Conservation (phyloP, 2,797 vertebrate species). For the Phoeniculus purpureus region DNA sequence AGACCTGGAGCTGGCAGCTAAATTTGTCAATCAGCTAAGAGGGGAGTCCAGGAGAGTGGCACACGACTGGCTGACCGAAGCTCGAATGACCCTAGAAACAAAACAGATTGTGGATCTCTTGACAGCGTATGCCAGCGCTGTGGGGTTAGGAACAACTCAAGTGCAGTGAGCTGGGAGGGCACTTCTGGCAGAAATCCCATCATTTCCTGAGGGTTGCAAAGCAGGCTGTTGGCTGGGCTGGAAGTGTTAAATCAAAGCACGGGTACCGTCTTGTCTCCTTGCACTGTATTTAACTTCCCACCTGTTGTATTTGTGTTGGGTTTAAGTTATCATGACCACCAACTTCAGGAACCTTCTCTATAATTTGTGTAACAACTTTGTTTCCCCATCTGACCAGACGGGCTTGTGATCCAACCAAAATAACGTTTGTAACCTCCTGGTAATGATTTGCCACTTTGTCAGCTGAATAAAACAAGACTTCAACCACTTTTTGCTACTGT, state of each 20-base stretch:
- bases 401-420: constrained; percentile 74
- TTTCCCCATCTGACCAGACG: constrained; percentile 76
- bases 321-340: constrained; percentile 67
- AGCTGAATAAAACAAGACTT: constrained; percentile 78
- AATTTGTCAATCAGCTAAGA: constrained; percentile 92
- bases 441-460: constrained; percentile 71
- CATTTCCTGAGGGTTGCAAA: constrained; percentile 15
- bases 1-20: constrained; percentile 95
- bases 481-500: constrained; percentile 11
- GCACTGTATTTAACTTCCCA: constrained; percentile 61
- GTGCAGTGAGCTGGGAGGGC: constrained; percentile 75
- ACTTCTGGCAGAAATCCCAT: background rate
- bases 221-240: constrained; percentile 18
- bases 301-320: constrained; percentile 51
- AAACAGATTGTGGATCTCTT: constrained; percentile 90
- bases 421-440: constrained; percentile 74
- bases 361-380: constrained; percentile 64
- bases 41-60: constrained; percentile 92
- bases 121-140: constrained; percentile 91
- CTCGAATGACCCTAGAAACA: constrained; percentile 92
- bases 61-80: constrained; percentile 93
- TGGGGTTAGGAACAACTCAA: constrained; percentile 92
- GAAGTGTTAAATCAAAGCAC: background rate
- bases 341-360: constrained; percentile 65
- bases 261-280: constrained; percentile 26